Evolutionary conservation across 2,888 invertebrate species (phyloP).

Genomic region (Drosophila pseudotakahashii): DNA sequence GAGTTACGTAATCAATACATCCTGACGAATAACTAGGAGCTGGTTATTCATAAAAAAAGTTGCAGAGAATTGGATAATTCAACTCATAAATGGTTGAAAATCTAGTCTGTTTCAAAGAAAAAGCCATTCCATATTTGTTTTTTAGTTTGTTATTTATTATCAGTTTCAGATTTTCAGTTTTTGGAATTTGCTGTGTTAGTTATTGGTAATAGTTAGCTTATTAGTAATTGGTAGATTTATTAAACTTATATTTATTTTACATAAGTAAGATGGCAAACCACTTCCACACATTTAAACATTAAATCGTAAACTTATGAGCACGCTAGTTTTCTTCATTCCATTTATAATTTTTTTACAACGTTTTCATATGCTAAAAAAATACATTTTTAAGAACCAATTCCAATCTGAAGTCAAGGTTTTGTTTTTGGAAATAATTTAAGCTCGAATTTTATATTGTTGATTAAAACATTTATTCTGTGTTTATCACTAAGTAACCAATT

Average conservation of each 20-base stretch:
- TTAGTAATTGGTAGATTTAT: slow-evolving; percentile 64
- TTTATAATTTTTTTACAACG: slow-evolving; percentile 28
- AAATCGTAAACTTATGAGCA: slow-evolving; percentile 37
- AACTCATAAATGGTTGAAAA: no score
- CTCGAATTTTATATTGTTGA: slow-evolving; percentile 63
- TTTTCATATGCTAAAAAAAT: slow-evolving; percentile 16
- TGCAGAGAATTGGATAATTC: no score
- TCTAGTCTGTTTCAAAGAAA: neutral
- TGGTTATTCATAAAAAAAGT: no score
- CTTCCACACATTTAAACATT: slow-evolving; percentile 45
- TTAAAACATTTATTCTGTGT: slow-evolving; percentile 55
- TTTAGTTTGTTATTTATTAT: slow-evolving; percentile 68
- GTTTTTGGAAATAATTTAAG: slow-evolving; percentile 71
- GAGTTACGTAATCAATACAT: no score
- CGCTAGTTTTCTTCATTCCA: slow-evolving; percentile 25
- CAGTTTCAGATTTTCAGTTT: slow-evolving; percentile 48
- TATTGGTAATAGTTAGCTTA: slow-evolving; percentile 42
- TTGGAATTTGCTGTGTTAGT: slow-evolving; percentile 47
- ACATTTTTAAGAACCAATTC: slow-evolving; percentile 18
- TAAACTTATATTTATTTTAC: slow-evolving; percentile 68
- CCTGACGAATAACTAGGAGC: no score
- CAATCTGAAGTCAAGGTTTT: slow-evolving; percentile 1
- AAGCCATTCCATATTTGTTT: neutral
- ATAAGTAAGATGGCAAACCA: slow-evolving; percentile 60
- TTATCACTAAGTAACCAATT: slow-evolving; percentile 47